phyloP scores from a whole-genome alignment of 2,797 vertebrate genomes.

The Kryptolebias ocellatus region DNA sequence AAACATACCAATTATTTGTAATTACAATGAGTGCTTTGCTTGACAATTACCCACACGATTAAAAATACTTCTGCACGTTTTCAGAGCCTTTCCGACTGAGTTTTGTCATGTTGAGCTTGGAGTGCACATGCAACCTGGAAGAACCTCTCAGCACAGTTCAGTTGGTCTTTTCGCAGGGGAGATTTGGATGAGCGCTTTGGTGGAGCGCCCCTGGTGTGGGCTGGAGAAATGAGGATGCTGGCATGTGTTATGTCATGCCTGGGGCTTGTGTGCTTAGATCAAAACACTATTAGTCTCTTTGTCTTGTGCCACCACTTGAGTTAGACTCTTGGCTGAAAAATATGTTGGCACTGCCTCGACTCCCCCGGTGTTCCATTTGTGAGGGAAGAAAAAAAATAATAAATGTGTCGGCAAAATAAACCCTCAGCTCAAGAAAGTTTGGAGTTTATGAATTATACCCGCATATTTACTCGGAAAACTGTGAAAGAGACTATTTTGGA shows the following conservation, averaged over 20 bases:
- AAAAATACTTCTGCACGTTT: not conserved
- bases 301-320: conserved; percentile 74
- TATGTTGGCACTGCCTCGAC: conserved; percentile 60
- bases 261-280: conserved; percentile 75
- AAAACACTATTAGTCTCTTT: conserved; percentile 80
- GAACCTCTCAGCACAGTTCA: conserved; percentile 54
- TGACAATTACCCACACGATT: conserved; percentile 2
- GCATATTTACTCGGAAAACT: conserved; percentile 10
- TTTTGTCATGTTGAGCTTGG: conserved; percentile 10
- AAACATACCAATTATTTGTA: not conserved
- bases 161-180: conserved; percentile 58
- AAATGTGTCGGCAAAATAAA: conserved; percentile 40
- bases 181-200: conserved; percentile 54
- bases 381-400: conserved; percentile 19
- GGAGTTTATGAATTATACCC: conserved; percentile 21
- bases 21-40: not conserved
- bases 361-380: conserved; percentile 59
- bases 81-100: conserved; percentile 2
- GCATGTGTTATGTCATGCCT: conserved; percentile 76
- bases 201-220: conserved; percentile 67
- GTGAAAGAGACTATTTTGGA: not conserved
- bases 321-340: conserved; percentile 67
- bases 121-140: conserved; percentile 32
- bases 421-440: conserved; percentile 47
- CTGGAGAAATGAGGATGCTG: conserved; percentile 73